These are phyloP conservation scores for Pollicipes pollicipes DNA, from an alignment of 1,140 invertebrate species.

Conservation along the genomic window DNA sequence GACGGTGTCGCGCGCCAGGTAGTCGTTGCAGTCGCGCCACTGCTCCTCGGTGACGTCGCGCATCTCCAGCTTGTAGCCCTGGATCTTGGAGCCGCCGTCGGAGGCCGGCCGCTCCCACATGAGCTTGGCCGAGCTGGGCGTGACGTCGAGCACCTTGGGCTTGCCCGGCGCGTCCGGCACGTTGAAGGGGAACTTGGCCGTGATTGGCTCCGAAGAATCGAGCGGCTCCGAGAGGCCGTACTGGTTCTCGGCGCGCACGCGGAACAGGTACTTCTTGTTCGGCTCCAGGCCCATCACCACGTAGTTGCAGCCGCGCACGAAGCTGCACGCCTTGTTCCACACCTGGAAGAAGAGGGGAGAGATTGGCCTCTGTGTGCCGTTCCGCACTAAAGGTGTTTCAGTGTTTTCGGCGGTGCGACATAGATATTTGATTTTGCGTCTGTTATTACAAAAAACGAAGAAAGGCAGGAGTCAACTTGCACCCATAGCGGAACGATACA, in stretches of 20 bases:
- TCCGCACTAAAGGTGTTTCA: no score
- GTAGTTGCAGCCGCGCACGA: constrained; percentile 78
- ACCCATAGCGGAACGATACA: no score
- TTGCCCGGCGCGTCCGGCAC: constrained; percentile 64
- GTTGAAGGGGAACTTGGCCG: constrained; percentile 87
- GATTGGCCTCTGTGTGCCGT: no score
- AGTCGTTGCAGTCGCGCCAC: constrained; percentile 70
- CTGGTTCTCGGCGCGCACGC: constrained; percentile 91
- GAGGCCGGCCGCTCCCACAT: constrained; percentile 44
- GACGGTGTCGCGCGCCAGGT: constrained; percentile 68
- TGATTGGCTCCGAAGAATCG: constrained; percentile 66
- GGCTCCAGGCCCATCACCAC: constrained; percentile 91
- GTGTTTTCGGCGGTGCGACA: no score
- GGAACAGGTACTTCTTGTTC: constrained; percentile 82
- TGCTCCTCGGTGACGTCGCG: constrained; percentile 56
- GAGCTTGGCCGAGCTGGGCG: constrained; percentile 17
- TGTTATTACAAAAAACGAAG: neutral
- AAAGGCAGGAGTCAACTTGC: no score
- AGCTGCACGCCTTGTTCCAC: constrained; percentile 87
- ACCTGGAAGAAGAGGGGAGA: constrained; percentile 21
- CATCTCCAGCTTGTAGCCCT: constrained; percentile 52
- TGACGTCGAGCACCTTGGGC: constrained; percentile 24
- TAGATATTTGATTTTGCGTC: no score
- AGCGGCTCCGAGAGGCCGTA: constrained; percentile 88
- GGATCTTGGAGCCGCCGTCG: constrained; percentile 89